A percentile compares a stretch with the other conserved stretches of the same genome.
These are phyloP conservation scores for Subacronicta megacephala DNA, from an alignment of 2,888 invertebrate species.

Conservation along the genomic window DNA sequence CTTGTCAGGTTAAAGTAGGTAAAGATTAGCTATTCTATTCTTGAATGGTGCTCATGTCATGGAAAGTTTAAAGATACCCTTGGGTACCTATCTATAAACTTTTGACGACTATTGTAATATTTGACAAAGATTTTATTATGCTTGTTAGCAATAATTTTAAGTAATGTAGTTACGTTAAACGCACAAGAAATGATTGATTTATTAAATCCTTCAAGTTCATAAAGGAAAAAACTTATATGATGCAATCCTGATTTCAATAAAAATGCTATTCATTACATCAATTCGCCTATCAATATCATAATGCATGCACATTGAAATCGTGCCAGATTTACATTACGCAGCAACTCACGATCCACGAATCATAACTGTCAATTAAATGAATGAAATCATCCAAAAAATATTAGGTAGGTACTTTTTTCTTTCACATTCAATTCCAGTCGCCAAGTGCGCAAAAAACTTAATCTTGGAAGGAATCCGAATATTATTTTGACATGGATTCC, in stretches of 20 bases:
- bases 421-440: conserved; percentile 37
- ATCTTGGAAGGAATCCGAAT: conserved; percentile 54
- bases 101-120: too few relatives aligned
- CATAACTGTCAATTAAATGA: conserved; percentile 41
- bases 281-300: conserved; percentile 45
- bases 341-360: conserved; percentile 12
- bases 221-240: conserved; percentile 31
- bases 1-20: too few relatives aligned
- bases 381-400: conserved; percentile 39
- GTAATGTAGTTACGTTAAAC: too few relatives aligned
- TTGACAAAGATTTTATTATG: too few relatives aligned
- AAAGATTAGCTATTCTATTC: too few relatives aligned
- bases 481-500: conserved; percentile 58
- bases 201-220: conserved; percentile 23
- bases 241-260: conserved; percentile 44
- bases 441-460: conserved; percentile 48
- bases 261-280: conserved; percentile 51
- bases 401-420: conserved; percentile 9
- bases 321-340: conserved; percentile 50
- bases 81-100: too few relatives aligned
- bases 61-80: too few relatives aligned
- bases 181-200: too few relatives aligned
- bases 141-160: too few relatives aligned
- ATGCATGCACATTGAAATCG: conserved; percentile 48
- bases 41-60: too few relatives aligned